A percentile compares a stretch with the other conserved stretches of the same genome.
These are phyloP conservation scores for Lates japonicus DNA, from an alignment of 2,797 vertebrate species.

Conservation along the genomic window DNA sequence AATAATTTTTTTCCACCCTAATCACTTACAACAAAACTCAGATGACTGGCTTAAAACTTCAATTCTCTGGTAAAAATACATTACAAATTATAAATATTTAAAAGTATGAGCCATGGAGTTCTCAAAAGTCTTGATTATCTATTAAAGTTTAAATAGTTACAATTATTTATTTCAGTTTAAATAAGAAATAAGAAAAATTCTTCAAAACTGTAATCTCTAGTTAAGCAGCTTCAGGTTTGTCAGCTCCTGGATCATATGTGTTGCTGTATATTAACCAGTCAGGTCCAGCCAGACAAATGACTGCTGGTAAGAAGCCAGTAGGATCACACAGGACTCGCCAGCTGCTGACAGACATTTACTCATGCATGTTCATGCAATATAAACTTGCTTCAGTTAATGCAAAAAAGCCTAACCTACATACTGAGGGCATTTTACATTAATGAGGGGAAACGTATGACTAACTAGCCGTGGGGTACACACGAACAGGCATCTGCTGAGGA, in stretches of 20 bases:
- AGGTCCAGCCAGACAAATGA: constrained; percentile 29
- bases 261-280: constrained; percentile 10
- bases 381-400: constrained; percentile 47
- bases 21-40: neutral
- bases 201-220: neutral
- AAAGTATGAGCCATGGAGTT: too few species aligned
- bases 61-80: neutral
- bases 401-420: constrained; percentile 52
- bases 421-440: constrained; percentile 58
- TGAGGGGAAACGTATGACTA: constrained; percentile 64
- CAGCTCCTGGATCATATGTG: constrained; percentile 19
- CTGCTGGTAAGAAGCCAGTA: constrained; percentile 41
- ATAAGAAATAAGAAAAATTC: too few species aligned
- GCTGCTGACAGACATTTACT: constrained; percentile 48
- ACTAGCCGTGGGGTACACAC: constrained; percentile 41
- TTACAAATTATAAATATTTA: too few species aligned
- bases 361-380: constrained; percentile 34
- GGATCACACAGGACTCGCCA: constrained; percentile 28
- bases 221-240: constrained; percentile 3
- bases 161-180: too few species aligned
- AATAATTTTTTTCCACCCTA: neutral
- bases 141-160: too few species aligned
- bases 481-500: constrained; percentile 67
- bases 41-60: neutral
- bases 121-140: too few species aligned